These are phyloP conservation scores for Spodoptera litura DNA, from an alignment of 1,140 invertebrate species.

Conservation along the genomic window DNA sequence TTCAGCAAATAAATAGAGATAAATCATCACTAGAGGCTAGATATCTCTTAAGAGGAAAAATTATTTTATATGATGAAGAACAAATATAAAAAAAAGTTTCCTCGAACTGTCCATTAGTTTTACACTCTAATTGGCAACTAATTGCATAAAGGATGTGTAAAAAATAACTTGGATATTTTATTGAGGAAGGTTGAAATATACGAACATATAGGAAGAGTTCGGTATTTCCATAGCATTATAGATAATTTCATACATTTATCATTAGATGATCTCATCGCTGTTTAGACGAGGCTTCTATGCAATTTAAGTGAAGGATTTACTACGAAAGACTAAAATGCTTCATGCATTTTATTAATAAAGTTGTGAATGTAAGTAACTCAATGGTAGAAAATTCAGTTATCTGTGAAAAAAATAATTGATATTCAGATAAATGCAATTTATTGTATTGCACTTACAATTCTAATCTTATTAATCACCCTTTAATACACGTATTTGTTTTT, in stretches of 20 bases:
- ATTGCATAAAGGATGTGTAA: not conserved
- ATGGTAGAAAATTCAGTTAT: not conserved
- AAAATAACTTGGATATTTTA: not conserved
- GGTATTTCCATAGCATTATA: slow-evolving; percentile 2
- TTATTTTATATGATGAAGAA: not conserved
- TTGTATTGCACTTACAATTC: no score
- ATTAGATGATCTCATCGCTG: slow-evolving; percentile 33
- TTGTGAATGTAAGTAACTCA: not conserved
- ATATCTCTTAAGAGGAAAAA: not conserved
- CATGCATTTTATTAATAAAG: not conserved
- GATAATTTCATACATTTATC: slow-evolving; percentile 9
- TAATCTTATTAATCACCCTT: no score
- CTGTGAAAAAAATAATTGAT: no score
- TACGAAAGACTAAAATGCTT: not conserved
- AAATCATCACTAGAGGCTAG: no score
- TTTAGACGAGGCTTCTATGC: not conserved
- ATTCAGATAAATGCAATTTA: no score
- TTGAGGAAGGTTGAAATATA: not conserved
- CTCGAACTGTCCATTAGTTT: not conserved
- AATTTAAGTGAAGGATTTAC: not conserved
- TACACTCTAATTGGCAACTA: not conserved
- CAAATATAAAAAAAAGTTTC: not conserved
- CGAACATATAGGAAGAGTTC: not conserved
- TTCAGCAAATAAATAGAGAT: no score
- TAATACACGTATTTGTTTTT: no score